Base-by-base conservation (phyloP, 2,113 vertebrate genomes). In the Corythornis vintsioides region DNA sequence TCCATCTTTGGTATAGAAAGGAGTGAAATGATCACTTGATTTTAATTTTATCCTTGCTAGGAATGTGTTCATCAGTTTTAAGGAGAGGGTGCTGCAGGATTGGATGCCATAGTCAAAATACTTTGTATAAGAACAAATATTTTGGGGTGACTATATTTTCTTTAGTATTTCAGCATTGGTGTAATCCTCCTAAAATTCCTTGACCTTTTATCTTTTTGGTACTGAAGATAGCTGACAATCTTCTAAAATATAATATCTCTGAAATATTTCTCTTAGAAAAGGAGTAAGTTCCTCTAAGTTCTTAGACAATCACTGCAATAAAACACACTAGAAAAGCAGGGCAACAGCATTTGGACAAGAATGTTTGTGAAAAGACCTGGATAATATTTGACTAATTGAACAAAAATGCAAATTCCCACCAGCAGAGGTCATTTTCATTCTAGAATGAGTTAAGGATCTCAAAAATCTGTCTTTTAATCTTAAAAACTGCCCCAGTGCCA, bases 371-470 rank as follows among this genome's bases (percentile, higher is more conserved):
- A 81, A 82, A 94, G 6, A 67, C 5, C 7, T 26, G 28, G 52
- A 50, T 64, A 55, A 69, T n/a, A 63, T 8, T 73, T 88, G 25
- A 84, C 90, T 59, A 81, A 89, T 63, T 86, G 59, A 91, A 83
- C 45, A 90, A 65, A 93, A 13, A 8, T 93, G 65, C 64, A 89
- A 56, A 64, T 74, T 94, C 92, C 90, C 45, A 92, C 88, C 89
- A 96, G 67, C 80, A 96, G 94, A 95, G 86, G 92, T 96, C 53
- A 94, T 96, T 96, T 96, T 86, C 65, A 94, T 42, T 75, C 59
- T 75, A 76, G 64, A 92, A 94, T 90, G 70, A 87, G 13, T 77
- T 69, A 78, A 79, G 53, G 14, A 67, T 16, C 71, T 88, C 28
- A 47, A 83, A 93, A 83, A n/a, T 7, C 52, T 63, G n/a, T 20